Evolutionary conservation across 2,113 vertebrate genomes (phyloP), one percentile per base, ranked within the genome.

Genomic region (Peromyscus maniculatus): DNA sequence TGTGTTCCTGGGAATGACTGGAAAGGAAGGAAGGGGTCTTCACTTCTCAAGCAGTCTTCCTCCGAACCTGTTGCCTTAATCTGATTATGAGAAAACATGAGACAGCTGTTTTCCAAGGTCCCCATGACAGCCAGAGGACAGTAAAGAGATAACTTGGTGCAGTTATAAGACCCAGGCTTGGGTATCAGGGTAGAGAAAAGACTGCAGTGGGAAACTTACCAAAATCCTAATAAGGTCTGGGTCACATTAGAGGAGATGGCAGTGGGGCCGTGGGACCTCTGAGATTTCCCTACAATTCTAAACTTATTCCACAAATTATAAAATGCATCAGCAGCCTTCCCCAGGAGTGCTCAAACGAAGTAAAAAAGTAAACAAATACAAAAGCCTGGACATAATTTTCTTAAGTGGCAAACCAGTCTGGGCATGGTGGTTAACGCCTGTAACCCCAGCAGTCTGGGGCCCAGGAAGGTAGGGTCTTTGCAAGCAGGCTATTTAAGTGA

Each of bases 221-320:
- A n/a, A 87, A 84, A 52, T 52, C 21, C 8, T 57, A 49, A 75
- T 9, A 0, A 89, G 64, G 31, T 22, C 52, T 71, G 31, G 43
- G 26, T 72, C 64, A 28, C 21, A 0, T 71, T 46, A 46, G 71
- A 36, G 31, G 55, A 75, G 7, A 66, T 55, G 26, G 10, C 11
- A 62, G 46, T 33, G 24, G 13, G 6, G 17, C 31, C 87, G 24
- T 33, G 66, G 78, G 31, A 89, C 83, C 43, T 17, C 79, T 82
- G 11, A 15, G 39, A 22, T 87, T 75, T 93, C 96, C 64, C 39
- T 92, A 10, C 69, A 89, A 78, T 74, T 67, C 74, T 95, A 91
- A 84, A 66, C 74, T 94, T 74, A 84, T 59, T 83, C 24, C 59
- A n/a, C 69, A 87, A 69, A 36, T 52, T 71, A 59, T 39, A n/a